Conservation (phyloP, 2,888 invertebrate species). For the Listrodromus nycthemerus region DNA sequence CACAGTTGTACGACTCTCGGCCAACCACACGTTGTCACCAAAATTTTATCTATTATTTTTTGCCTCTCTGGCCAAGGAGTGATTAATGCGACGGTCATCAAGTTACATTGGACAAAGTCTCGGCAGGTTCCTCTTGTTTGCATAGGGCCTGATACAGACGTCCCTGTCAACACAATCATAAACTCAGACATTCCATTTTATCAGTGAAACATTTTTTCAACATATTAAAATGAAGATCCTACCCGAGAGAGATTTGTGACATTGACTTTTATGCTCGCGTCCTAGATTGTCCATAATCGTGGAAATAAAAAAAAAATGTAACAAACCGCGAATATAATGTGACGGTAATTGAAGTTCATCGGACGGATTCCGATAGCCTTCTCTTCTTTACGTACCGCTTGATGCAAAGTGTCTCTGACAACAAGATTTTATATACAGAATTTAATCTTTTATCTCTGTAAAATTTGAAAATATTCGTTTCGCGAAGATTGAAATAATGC, state of each 20-base stretch:
- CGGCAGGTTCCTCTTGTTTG: conserved; percentile 7
- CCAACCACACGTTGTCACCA: conserved; percentile 5
- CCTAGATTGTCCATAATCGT: conserved; percentile 11
- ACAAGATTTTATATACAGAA: too few relatives aligned
- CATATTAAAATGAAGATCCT: conserved; percentile 30
- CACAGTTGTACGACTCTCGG: background rate
- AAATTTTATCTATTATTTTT: background rate
- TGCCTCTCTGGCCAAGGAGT: conserved; percentile 1
- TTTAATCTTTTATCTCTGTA: too few relatives aligned
- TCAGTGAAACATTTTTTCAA: background rate
- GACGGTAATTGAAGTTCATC: too few relatives aligned
- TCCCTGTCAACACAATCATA: background rate
- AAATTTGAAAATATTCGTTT: too few relatives aligned
- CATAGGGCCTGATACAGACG: background rate
- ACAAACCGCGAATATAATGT: background rate
- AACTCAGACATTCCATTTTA: conserved; percentile 11
- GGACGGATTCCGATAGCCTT: too few relatives aligned
- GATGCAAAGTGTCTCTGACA: too few relatives aligned
- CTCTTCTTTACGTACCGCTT: too few relatives aligned
- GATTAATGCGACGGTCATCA: conserved; percentile 41
- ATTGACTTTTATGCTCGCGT: background rate
- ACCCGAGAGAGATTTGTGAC: conserved; percentile 11
- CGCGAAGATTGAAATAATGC: background rate
- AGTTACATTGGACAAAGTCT: conserved; percentile 21
- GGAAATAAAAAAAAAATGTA: background rate